These are phyloP conservation scores for Thereva nobilitata DNA, from an alignment of 2,888 invertebrate species.

Conservation along the genomic window DNA sequence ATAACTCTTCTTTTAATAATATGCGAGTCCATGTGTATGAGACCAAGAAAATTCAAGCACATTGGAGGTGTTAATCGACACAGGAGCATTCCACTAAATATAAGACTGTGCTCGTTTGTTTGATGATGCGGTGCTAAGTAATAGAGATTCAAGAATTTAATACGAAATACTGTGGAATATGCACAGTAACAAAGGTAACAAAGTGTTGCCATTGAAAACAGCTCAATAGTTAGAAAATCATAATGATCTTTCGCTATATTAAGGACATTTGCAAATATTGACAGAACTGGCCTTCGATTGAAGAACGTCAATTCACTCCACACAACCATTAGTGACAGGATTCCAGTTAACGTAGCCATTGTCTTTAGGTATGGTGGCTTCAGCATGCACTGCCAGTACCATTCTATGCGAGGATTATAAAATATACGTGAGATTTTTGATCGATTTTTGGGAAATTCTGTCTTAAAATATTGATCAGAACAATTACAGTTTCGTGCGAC, in stretches of 20 bases:
- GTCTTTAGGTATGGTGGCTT: conserved; percentile 76
- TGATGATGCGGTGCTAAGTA: conserved; percentile 97
- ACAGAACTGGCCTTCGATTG: conserved; percentile 86
- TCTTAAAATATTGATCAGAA: conserved; percentile 64
- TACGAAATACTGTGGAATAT: conserved; percentile 96
- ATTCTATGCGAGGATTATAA: conserved; percentile 77
- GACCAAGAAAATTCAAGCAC: conserved; percentile 95
- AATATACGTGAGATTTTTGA: conserved; percentile 64
- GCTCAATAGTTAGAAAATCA: conserved; percentile 94
- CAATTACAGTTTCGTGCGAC: conserved; percentile 73
- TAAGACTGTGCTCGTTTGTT: conserved; percentile 97
- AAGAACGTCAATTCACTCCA: conserved; percentile 99
- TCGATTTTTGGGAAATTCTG: conserved; percentile 70
- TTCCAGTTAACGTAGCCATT: conserved; percentile 71
- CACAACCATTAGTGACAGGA: conserved; percentile 89
- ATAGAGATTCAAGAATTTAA: conserved; percentile 93
- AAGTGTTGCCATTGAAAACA: conserved; percentile 87
- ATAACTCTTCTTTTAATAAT: conserved; percentile 76
- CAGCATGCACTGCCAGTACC: conserved; percentile 94
- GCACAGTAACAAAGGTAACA: conserved; percentile 97
- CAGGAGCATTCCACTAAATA: conserved; percentile 93
- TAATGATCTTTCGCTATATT: conserved; percentile 78
- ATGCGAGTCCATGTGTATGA: conserved; percentile 98
- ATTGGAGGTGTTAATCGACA: conserved; percentile 97
- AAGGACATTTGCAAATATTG: conserved; percentile 94